Evolutionary conservation across 2,797 vertebrate species (phyloP).

Genomic region (Enteromius radiatus): DNA sequence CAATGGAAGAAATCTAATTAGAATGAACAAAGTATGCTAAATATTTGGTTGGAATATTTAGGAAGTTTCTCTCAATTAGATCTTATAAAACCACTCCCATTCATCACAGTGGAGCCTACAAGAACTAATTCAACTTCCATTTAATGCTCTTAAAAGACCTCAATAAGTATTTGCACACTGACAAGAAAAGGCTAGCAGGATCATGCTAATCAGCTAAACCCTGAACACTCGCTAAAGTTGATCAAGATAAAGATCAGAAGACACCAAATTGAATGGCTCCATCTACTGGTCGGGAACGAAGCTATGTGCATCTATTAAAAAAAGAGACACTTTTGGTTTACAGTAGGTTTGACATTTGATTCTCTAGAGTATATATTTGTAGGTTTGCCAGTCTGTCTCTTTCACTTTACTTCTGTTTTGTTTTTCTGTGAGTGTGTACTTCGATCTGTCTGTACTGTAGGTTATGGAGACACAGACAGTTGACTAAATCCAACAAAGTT

Average conservation of each 20-base stretch:
- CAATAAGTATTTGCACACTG: neutral
- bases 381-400: neutral
- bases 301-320: neutral
- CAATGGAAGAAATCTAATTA: neutral
- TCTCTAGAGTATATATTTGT: neutral
- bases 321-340: neutral
- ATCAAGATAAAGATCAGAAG: neutral
- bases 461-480: neutral
- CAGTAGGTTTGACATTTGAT: neutral
- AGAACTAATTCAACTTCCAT: neutral
- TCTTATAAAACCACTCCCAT: neutral
- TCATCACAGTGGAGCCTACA: neutral
- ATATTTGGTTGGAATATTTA: neutral
- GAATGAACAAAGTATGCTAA: neutral
- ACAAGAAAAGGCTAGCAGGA: neutral
- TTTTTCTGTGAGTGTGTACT: neutral
- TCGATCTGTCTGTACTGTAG: neutral
- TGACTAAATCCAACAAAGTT: neutral
- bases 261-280: neutral
- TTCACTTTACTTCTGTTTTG: neutral
- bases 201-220: neutral
- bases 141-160: neutral
- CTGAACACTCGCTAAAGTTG: neutral
- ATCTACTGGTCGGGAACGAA: conserved; percentile 13
- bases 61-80: neutral